Evolutionary conservation across 2,888 invertebrate species (phyloP).

Genomic region (Orchesella flavescens): DNA sequence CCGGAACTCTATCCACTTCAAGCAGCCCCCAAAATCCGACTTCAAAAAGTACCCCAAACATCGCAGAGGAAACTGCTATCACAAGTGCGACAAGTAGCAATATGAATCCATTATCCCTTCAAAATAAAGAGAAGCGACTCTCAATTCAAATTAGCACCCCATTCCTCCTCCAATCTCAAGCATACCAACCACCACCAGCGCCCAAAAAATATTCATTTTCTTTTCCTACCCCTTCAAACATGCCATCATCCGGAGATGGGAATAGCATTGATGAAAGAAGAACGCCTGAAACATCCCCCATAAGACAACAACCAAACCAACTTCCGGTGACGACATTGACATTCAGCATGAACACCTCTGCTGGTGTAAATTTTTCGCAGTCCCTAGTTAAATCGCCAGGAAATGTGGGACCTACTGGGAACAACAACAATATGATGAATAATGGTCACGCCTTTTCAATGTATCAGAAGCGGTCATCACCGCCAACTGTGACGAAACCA

Average conservation of each 20-base stretch:
- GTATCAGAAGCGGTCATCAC: constrained; percentile 57
- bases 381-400: constrained; percentile 55
- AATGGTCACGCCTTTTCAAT: constrained; percentile 37
- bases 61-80: constrained; percentile 41
- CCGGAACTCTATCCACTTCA: constrained; percentile 42
- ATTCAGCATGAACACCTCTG: constrained; percentile 61
- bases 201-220: constrained; percentile 65
- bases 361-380: constrained; percentile 49
- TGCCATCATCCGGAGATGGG: neutral
- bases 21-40: constrained; percentile 48
- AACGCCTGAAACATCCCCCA: constrained; percentile 34
- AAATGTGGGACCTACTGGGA: constrained; percentile 24
- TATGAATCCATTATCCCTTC: constrained; percentile 10
- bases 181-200: constrained; percentile 36
- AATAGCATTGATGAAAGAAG: constrained; percentile 30
- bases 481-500: constrained; percentile 52
- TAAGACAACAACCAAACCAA: constrained; percentile 51
- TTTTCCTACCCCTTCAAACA: constrained; percentile 46
- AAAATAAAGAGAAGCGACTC: constrained; percentile 59
- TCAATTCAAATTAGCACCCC: constrained; percentile 64
- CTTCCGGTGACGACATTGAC: constrained; percentile 71
- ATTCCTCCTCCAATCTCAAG: constrained; percentile 49
- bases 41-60: constrained; percentile 66
- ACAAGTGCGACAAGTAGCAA: constrained; percentile 1
- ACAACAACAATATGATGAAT: constrained; percentile 22